Percentiles rank a stretch among this genome's conserved stretches.
phyloP scores from a whole-genome alignment of 2,113 vertebrate genomes.

The Gobio gobio region DNA sequence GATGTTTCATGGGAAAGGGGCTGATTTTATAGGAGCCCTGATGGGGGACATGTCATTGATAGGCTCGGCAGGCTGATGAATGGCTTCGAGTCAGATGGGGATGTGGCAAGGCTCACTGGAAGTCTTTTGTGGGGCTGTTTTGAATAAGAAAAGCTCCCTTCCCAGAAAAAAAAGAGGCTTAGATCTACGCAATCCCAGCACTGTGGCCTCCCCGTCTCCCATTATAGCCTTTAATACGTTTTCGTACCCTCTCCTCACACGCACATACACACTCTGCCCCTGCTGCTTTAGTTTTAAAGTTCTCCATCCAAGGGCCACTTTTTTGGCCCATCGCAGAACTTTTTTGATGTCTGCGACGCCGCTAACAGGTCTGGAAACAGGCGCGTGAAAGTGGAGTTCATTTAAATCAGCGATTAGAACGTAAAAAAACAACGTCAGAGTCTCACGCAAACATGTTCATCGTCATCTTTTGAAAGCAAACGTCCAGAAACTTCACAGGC shows the following conservation, averaged over 20 bases:
- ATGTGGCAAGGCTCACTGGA: constrained; percentile 99
- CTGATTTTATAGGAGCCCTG: constrained; percentile 99
- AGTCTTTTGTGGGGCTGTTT: constrained; percentile 99
- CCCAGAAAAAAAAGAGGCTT: constrained; percentile 95
- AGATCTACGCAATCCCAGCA: constrained; percentile 96
- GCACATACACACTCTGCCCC: constrained; percentile 57
- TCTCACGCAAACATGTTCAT: background rate
- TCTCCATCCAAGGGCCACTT: constrained; percentile 61
- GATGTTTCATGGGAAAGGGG: constrained; percentile 99
- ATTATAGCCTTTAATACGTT: constrained; percentile 95
- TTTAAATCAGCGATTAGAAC: background rate
- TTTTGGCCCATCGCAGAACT: constrained; percentile 63
- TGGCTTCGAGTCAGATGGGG: constrained; percentile 99
- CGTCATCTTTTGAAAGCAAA: background rate
- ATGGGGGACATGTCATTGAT: constrained; percentile 99
- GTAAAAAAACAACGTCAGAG: background rate
- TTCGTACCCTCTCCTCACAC: constrained; percentile 77
- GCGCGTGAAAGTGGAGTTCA: background rate
- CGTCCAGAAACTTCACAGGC: background rate
- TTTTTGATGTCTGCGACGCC: constrained; percentile 36
- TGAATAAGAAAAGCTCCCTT: constrained; percentile 99
- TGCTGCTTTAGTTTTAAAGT: constrained; percentile 57
- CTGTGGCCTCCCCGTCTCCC: constrained; percentile 93
- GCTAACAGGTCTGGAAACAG: constrained; percentile 14
- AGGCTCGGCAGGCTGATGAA: constrained; percentile 99